Percentiles rank a stretch among this genome's conserved stretches.
These are phyloP conservation scores for Gortyna flavago DNA, from an alignment of 2,888 invertebrate genomes.

Conservation along the genomic window DNA sequence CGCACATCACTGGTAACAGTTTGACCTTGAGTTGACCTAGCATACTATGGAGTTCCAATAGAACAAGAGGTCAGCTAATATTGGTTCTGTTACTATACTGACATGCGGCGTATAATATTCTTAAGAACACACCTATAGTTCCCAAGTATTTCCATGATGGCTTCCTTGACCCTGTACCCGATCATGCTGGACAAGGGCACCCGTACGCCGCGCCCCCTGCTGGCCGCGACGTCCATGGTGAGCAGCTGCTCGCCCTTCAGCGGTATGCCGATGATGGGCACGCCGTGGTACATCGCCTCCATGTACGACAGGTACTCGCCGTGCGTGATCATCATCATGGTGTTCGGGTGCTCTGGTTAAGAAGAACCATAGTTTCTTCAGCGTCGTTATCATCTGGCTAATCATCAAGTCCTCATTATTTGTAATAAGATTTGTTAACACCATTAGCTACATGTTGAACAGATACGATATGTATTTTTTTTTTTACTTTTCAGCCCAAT, in stretches of 20 bases:
- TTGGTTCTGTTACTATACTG: neutral
- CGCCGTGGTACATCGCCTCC: constrained; percentile 76
- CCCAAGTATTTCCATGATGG: constrained; percentile 70
- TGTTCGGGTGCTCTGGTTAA: constrained; percentile 75
- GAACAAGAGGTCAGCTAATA: neutral
- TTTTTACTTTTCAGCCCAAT: neutral
- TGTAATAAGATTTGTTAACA: neutral
- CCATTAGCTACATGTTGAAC: neutral
- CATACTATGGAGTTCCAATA: neutral
- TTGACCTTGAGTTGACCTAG: neutral
- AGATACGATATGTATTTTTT: neutral
- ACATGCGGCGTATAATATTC: neutral
- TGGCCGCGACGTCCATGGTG: constrained; percentile 66
- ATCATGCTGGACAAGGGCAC: constrained; percentile 68
- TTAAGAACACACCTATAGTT: constrained; percentile 70
- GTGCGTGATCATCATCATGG: constrained; percentile 72
- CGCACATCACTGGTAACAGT: neutral
- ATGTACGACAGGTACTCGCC: constrained; percentile 72
- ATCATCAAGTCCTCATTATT: neutral
- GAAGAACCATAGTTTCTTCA: neutral
- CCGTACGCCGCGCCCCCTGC: constrained; percentile 68
- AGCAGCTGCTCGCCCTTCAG: constrained; percentile 74
- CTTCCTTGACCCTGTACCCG: constrained; percentile 69
- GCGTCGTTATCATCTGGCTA: neutral
- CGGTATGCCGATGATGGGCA: constrained; percentile 76